These are phyloP conservation scores for Corvus hawaiiensis DNA, from an alignment of 2,113 vertebrate species.

Conservation along the genomic window DNA sequence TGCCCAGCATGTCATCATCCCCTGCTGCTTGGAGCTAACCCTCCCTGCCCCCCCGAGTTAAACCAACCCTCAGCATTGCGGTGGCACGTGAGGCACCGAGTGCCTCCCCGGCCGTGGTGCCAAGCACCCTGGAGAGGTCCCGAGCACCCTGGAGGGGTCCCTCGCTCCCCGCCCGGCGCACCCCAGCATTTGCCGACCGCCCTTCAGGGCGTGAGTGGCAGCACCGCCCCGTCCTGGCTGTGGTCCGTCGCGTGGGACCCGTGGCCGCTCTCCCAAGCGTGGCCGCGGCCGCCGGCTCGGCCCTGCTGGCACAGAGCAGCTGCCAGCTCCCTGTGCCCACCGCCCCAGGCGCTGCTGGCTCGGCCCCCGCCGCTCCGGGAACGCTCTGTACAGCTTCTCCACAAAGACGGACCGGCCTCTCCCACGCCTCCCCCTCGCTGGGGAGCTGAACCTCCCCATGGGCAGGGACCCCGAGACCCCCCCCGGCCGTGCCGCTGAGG, in stretches of 20 bases:
- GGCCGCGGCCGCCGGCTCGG: not conserved
- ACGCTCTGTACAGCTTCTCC: not conserved
- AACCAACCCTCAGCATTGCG: not conserved
- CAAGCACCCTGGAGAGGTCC: not conserved
- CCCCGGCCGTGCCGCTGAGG: not conserved
- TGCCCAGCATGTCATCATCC: not conserved
- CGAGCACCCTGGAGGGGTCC: not conserved
- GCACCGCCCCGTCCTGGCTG: not conserved
- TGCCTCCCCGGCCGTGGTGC: not conserved
- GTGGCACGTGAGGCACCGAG: not conserved
- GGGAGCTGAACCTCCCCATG: not conserved
- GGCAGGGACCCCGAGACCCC: not conserved
- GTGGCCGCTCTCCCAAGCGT: not conserved
- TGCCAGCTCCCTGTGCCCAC: not conserved
- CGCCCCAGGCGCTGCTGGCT: not conserved
- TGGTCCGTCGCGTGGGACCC: not conserved
- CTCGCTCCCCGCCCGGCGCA: accelerated
- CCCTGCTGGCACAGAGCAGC: not conserved
- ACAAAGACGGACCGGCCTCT: not conserved
- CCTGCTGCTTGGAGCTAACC: not conserved
- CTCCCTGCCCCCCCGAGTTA: not conserved
- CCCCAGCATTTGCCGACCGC: not conserved
- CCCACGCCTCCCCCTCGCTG: not conserved
- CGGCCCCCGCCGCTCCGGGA: not conserved
- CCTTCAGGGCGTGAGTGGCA: not conserved